These are phyloP conservation scores for Junonia oenone DNA, from an alignment of 2,888 invertebrate genomes.

Conservation along the genomic window DNA sequence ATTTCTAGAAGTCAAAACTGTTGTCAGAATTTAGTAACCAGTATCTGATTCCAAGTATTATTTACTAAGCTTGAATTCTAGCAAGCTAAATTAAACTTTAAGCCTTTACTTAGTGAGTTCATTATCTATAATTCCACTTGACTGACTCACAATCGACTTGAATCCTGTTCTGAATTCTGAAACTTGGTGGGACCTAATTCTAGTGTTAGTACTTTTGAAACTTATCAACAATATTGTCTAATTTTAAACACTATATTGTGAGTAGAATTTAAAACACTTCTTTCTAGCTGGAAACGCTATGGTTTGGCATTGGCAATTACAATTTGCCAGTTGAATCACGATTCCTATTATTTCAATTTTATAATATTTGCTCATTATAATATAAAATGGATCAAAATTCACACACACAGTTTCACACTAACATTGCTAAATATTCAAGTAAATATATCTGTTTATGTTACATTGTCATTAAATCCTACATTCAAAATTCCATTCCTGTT, in stretches of 20 bases:
- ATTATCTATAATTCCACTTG: neutral
- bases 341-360: no score
- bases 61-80: neutral
- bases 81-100: conserved; percentile 2
- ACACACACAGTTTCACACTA: no score
- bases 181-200: neutral
- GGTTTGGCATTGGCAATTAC: no score
- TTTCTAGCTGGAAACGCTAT: no score
- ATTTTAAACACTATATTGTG: neutral
- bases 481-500: no score
- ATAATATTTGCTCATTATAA: no score
- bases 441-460: no score
- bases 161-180: neutral
- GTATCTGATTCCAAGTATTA: neutral
- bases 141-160: neutral
- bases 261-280: no score
- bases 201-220: neutral
- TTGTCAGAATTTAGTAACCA: neutral
- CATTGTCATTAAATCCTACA: no score
- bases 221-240: neutral
- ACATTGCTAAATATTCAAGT: no score
- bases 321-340: no score
- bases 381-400: no score
- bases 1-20: neutral
- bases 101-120: neutral